Base-by-base conservation (phyloP, 2,797 vertebrate genomes). In the Sitta carolinensis region DNA sequence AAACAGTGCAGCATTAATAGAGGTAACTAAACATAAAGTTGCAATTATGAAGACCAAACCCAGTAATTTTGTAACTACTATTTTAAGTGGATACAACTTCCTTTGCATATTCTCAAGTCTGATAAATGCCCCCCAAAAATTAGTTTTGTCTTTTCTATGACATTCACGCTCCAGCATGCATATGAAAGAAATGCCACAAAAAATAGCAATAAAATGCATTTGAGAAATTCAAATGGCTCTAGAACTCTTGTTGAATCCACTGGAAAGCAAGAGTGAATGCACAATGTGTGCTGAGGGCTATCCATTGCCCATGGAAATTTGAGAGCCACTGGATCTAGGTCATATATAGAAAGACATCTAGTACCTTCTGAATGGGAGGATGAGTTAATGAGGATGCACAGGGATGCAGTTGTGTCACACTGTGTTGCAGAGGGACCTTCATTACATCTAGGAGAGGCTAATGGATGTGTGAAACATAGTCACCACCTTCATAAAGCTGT, bases 1-100 rank as follows among this genome's bases (percentile, higher is more conserved):
- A 95, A 98, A 97, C 94, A 97, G 81, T 99, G 99, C 92, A 67
- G 45, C 76, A 42, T 32, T 57, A 57, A 93, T 61, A 94, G 96
- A 97, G 97, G 98, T 98, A 98, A 97, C 16, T 77, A 66, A 69
- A 63, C 4, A 36, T 4, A 7, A 77, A 38, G 2, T 6, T 43
- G 73, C 59, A 63, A 84, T 61, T 61, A 48, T 26, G 34, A 76
- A 76, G 38, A 77, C 6, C 20, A 70, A 63, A 72, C 16, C 22
- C 7, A 66, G 26, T 58, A 40, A 55, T 38, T 77, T 61, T 59
- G 3, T n/a, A 87, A 74, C 20, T 3, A 26, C 40, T 5, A 75
- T 80, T 92, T 92, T 43, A 87, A 72, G 22, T 45, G 17, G 6
- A 38, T 64, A 69, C 10, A n/a, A 45, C 18, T 66, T 80, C 67